Base-by-base conservation (phyloP, 2,888 invertebrate species). In the Sthenelais limicola region DNA sequence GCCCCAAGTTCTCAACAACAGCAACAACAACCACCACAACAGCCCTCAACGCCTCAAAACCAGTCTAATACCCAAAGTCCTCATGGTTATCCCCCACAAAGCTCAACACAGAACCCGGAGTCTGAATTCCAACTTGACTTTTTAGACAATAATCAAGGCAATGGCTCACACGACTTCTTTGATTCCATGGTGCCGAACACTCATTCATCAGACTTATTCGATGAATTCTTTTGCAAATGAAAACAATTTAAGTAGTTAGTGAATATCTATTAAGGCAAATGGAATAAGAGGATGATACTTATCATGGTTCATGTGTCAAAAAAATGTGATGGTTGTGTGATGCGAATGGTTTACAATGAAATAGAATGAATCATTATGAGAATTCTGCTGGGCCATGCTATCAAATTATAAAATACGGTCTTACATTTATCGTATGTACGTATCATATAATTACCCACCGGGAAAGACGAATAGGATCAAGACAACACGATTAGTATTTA, bases 81-180 rank as follows among this genome's bases (percentile, higher is more conserved):
- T 71, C 71, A 15, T 52, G 72, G 71, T 75, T 73, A 69, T 73
- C 56, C 79, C 76, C 71, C 76, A 30, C 76, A 33, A 74, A 77
- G 73, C 47, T 78, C 30, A 76, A 80, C 47, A 56, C 56, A 4
- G 43, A 51, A 69, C 82, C 81, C 74, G 82, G 83, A 70, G 43
- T 56, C 70, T 43, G 84, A 94, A 88, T 93, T 95, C 88, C 93
- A 92, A 88, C 91, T 95, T 82, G 94, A 95, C 90, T 94, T 94
- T 89, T 91, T 94, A 76, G 95, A 95, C 87, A 93, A 92, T 89
- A 91, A 95, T 51, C 83, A 81, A 47, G 80, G 79, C 68, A 56
- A 56, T 56, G 78, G 80, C 52, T 80, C 79, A 76, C 78, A 83
- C 28, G 94, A 95, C 88, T 91, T 93, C 74, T 91, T 95, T 82